Conservation (phyloP, 2,113 vertebrate genomes). For the Propithecus coquereli region DNA sequence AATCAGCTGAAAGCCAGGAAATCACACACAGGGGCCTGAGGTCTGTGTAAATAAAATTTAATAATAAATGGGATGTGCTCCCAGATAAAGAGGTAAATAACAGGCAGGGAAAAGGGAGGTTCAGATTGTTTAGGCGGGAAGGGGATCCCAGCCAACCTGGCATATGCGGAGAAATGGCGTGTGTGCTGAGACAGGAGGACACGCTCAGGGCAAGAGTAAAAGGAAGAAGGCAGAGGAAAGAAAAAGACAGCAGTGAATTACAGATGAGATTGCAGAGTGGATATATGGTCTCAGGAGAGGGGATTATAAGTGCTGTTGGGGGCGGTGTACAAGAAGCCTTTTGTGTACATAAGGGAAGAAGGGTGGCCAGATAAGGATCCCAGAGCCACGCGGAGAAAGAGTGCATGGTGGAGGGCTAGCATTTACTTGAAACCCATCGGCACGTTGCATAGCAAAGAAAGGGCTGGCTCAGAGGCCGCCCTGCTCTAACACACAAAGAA, state of each 20-base stretch:
- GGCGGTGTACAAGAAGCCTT: background rate
- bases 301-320: background rate
- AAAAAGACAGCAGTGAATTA: conserved; percentile 5
- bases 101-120: background rate
- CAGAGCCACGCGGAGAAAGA: background rate
- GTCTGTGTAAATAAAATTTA: conserved; percentile 66
- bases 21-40: conserved; percentile 40
- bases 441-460: background rate
- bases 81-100: conserved; percentile 58
- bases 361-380: background rate
- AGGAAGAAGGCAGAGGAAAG: background rate
- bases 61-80: conserved; percentile 66
- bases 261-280: background rate
- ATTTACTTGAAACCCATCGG: background rate
- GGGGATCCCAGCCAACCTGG: background rate
- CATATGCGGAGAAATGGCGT: background rate
- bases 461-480: background rate
- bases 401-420: background rate
- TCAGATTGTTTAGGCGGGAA: background rate
- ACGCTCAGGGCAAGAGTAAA: background rate
- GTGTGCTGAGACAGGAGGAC: background rate
- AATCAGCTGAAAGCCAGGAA: conserved; percentile 39
- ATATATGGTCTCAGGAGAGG: background rate
- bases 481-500: background rate
- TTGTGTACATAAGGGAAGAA: background rate